Evolutionary conservation across 2,888 invertebrate species (phyloP).

Genomic region (Nemurella pictetii): DNA sequence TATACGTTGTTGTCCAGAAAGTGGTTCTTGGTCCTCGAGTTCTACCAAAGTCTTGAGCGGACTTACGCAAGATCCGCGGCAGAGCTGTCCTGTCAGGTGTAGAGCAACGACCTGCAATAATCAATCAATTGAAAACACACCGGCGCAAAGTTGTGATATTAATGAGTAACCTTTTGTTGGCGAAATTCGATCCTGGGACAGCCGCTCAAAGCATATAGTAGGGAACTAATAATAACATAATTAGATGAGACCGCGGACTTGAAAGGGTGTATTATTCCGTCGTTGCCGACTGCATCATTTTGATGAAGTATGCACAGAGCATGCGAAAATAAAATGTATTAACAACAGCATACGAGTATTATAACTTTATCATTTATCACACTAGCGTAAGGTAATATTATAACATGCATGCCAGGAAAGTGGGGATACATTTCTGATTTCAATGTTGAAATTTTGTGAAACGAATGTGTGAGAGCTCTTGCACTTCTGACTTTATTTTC

Average conservation of each 20-base stretch:
- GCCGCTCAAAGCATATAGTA: not conserved
- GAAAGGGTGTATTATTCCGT: not conserved
- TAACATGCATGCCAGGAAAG: too few relatives aligned
- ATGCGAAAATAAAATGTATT: not conserved
- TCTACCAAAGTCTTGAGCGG: too few relatives aligned
- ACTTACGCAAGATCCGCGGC: not conserved
- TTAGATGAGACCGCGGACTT: not conserved
- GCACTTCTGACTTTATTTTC: not conserved
- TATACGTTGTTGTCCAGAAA: not conserved
- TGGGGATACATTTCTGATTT: not conserved
- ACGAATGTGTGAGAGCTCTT: not conserved
- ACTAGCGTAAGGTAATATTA: too few relatives aligned
- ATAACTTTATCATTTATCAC: not conserved
- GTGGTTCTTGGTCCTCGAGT: not conserved
- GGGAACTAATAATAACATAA: slow-evolving; percentile 18
- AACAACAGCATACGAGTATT: not conserved
- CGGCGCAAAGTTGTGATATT: slow-evolving; percentile 20
- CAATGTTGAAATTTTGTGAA: not conserved
- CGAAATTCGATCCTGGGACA: slow-evolving; percentile 15
- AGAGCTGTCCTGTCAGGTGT: too few relatives aligned
- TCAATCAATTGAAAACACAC: slow-evolving; percentile 25
- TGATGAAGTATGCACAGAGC: not conserved
- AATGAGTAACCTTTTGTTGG: slow-evolving; percentile 26
- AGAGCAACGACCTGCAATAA: slow-evolving; percentile 21
- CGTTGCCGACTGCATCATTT: not conserved